A percentile compares a stretch with the other conserved stretches of the same genome.
phyloP scores from a whole-genome alignment of 2,113 vertebrate genomes.

The Scomber scombrus region DNA sequence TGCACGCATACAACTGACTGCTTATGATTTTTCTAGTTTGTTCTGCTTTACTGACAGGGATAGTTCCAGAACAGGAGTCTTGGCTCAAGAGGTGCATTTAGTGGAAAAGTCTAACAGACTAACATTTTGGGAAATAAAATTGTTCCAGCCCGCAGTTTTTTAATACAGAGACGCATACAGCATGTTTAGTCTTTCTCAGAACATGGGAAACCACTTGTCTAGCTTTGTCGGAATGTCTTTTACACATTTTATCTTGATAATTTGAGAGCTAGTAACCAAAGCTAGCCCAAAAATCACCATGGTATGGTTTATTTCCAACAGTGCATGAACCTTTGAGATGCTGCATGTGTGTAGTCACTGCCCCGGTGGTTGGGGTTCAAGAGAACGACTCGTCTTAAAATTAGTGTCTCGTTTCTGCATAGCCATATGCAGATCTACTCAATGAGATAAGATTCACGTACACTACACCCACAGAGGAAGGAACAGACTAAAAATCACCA shows the following conservation, averaged over 20 bases:
- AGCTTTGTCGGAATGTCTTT: not conserved
- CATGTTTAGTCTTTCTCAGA: no score
- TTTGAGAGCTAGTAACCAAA: not conserved
- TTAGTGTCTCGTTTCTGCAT: not conserved
- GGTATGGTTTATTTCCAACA: not conserved
- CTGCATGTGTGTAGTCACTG: not conserved
- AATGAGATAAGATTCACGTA: conserved; percentile 29
- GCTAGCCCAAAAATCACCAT: not conserved
- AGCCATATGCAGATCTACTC: not conserved
- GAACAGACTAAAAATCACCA: conserved; percentile 29
- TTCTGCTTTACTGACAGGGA: conserved; percentile 33
- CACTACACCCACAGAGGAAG: conserved; percentile 9
- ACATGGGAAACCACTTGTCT: not conserved
- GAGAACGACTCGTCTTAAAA: conserved; percentile 27
- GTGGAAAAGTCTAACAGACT: conserved; percentile 8
- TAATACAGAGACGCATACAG: not conserved
- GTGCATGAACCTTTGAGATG: not conserved
- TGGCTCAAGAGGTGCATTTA: conserved; percentile 9
- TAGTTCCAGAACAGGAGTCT: conserved; percentile 36
- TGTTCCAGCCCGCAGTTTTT: not conserved
- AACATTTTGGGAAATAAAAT: conserved; percentile 10
- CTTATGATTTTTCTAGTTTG: conserved; percentile 44
- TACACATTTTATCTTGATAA: no score
- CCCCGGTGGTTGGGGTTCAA: not conserved
- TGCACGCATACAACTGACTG: conserved; percentile 8